These are phyloP conservation scores for Callospermophilus lateralis DNA, from an alignment of 2,113 vertebrate species.

Conservation along the genomic window DNA sequence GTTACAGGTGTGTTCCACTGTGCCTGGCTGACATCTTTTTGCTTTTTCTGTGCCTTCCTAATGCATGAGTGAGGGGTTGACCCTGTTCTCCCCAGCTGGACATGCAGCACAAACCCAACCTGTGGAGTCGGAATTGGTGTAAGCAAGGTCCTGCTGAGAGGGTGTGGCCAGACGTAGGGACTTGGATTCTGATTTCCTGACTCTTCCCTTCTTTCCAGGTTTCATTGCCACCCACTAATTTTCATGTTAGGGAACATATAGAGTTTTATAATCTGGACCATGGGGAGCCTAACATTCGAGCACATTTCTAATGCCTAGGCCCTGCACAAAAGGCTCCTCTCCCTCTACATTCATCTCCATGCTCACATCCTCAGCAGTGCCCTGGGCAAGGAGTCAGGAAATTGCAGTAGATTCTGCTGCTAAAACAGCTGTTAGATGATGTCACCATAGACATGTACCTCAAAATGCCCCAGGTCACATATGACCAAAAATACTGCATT, in stretches of 20 bases:
- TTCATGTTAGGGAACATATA: background rate
- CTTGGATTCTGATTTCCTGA: background rate
- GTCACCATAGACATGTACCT: background rate
- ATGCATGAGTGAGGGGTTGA: background rate
- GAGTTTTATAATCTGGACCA: background rate
- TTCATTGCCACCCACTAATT: background rate
- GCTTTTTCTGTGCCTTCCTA: background rate
- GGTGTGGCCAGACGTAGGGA: background rate
- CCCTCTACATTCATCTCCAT: background rate
- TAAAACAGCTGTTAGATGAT: background rate
- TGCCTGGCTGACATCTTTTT: background rate
- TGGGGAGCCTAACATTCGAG: background rate
- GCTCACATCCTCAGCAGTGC: background rate
- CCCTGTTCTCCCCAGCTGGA: background rate
- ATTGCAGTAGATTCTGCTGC: background rate
- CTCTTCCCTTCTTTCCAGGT: background rate
- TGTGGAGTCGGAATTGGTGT: background rate
- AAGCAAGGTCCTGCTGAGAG: background rate
- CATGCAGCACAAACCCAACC: background rate
- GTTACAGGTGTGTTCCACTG: too few species aligned
- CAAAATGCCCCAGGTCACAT: background rate
- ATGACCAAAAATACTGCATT: background rate
- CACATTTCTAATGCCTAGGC: background rate
- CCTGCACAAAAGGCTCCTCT: background rate
- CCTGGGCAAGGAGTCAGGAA: background rate